Evolutionary conservation across 2,888 invertebrate species (phyloP), one percentile per base, ranked within the genome.

Genomic region (Vesta saturnalis): DNA sequence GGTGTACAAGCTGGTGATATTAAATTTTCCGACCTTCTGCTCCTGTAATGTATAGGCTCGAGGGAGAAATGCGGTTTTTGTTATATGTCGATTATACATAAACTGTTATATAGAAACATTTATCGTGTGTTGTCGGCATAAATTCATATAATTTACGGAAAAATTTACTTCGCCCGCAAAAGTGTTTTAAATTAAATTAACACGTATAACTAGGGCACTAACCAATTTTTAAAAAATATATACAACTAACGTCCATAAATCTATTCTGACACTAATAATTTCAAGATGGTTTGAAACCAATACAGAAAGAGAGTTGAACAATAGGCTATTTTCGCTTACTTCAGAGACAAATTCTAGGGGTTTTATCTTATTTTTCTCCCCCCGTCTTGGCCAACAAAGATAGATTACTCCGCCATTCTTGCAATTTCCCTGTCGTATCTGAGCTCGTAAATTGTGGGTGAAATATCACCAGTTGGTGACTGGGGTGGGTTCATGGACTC

Each of bases 391-490:
- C 88, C 90, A 90, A 90, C 90, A 89, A 90, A 92, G 92, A 93
- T 92, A 92, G 92, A 92, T 93, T 91, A 91, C 92, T 89, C 91
- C 91, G 91, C 91, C 92, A 92, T 93, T 92, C 92, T 93, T 92
- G 92, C 93, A 93, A 93, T 93, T 92, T 93, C 92, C 92, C 92
- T 92, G 93, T 93, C 93, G 92, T 92, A 92, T 92, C 92, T 92
- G 90, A 88, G 90, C 89, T 90, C 92, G 91, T 93, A 92, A 92
- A 93, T 92, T 91, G 89, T 87, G 87, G 85, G 91, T 92, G 92
- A 92, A 91, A 91, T 92, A 92, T 92, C 89, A 89, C 87, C 86
- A 84, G 86, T 81, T 80, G 80, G 82, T 78, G 81, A 79, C 77
- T 76, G 75, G 77, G 78, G 77, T 75, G 77, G 76, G 70, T 70